phyloP scores from a whole-genome alignment of 2,888 invertebrate species.

The Drosophila hawaiiensis region DNA sequence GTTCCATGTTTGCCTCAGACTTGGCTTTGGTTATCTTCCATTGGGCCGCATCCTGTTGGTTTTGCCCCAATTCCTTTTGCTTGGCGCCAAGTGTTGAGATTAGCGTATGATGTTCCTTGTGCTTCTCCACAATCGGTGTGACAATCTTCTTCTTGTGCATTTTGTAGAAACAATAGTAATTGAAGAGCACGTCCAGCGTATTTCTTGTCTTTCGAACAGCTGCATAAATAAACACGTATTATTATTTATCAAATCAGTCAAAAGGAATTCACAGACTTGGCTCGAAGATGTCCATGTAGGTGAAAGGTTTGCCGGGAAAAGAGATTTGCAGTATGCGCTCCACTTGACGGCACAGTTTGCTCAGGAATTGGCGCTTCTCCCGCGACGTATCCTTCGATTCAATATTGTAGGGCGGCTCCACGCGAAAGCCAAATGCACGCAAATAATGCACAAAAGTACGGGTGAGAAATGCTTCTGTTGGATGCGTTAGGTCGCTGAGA shows the following conservation, averaged over 20 bases:
- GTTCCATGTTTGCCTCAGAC: conserved; percentile 47
- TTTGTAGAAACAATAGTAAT: conserved; percentile 81
- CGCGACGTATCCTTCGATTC: conserved; percentile 59
- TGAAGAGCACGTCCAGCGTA: conserved; percentile 77
- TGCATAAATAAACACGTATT: conserved; percentile 25
- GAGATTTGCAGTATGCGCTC: conserved; percentile 82
- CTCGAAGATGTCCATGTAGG: conserved; percentile 75
- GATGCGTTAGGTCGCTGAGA: conserved; percentile 68
- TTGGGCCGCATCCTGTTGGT: conserved; percentile 43
- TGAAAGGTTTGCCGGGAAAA: conserved; percentile 77
- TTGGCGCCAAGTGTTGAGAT: conserved; percentile 47
- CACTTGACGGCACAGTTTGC: conserved; percentile 74
- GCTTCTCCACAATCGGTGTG: conserved; percentile 54
- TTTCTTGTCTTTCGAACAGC: conserved; percentile 80
- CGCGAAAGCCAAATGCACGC: conserved; percentile 76
- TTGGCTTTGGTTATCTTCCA: conserved; percentile 42
- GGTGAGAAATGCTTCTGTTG: conserved; percentile 76
- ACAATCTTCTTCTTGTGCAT: conserved; percentile 78
- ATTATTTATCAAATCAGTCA: neutral
- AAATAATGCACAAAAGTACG: conserved; percentile 76
- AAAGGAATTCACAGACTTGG: conserved; percentile 69
- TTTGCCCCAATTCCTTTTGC: conserved; percentile 55
- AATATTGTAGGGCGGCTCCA: conserved; percentile 66
- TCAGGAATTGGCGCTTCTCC: conserved; percentile 75
- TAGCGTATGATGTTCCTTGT: conserved; percentile 58